Evolutionary conservation across 2,888 invertebrate genomes (phyloP), one percentile per base, ranked within the genome.

Genomic region (Drosophila histrio): DNA sequence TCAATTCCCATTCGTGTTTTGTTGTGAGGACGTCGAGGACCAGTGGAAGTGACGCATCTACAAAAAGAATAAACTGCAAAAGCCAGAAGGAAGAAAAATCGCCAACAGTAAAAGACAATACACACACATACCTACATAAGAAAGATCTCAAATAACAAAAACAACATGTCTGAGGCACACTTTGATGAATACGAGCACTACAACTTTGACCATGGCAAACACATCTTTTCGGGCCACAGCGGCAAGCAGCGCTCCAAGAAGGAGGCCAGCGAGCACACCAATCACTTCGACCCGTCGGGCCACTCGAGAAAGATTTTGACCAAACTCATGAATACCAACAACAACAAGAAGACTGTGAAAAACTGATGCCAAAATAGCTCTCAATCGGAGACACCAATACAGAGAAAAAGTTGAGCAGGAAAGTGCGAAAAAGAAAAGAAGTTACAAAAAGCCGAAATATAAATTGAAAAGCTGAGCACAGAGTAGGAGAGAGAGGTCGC

Each of bases 181-280:
- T 95, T 96, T 91, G 97, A 98, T 93, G 95, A 97, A 91, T 97
- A 97, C 94, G 98, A 98, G 91, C 96, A 97, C 91, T 98, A 97
- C 94, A 98, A 98, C 92, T 98, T 96, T 92, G 97, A 97, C 87
- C 95, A 96, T 93, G 98, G 97, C 92, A 98, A 98, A 92, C 95
- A 96, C 91, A 94, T 97, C 73, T 95, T 95, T 92, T 94, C 95
- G 39, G 96, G 96, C 21, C 96, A 97, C 92, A 95, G 97, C 90
- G 98, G 98, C 70, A 98, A 98, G 91, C 96, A 97, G 89, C 94
- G 98, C 77, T 94, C 95, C 65, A 98, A 98, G 93, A 96, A 95
- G 91, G 98, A 98, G 92, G 97, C 95, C 41, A 94, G 93, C 90
- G 95, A 95, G 81, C 97, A 98, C 92, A 97, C 97, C 38, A 98